Conservation (phyloP, 2,888 invertebrate genomes). For the Drosophila neotestacea region DNA sequence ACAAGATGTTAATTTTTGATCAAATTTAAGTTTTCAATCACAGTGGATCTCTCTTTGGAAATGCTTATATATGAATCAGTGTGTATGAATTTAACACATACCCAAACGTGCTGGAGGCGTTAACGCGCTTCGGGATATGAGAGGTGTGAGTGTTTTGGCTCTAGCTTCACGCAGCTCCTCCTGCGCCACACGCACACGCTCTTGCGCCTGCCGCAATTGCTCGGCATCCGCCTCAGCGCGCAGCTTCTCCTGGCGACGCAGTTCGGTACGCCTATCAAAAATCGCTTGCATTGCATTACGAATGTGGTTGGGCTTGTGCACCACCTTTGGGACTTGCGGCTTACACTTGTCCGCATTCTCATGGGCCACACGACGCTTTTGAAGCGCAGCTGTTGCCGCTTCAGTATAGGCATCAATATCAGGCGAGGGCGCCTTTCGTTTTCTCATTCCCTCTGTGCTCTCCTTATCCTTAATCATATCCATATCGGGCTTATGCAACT, state of each 20-base stretch:
- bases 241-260: slow-evolving; percentile 74
- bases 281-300: slow-evolving; percentile 87
- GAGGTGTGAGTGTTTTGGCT: slow-evolving; percentile 76
- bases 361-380: slow-evolving; percentile 91
- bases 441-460: slow-evolving; percentile 41
- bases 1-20: too few species aligned
- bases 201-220: slow-evolving; percentile 82
- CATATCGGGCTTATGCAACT: slow-evolving; percentile 77
- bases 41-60: too few species aligned
- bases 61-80: neutral
- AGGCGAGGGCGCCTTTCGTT: slow-evolving; percentile 69
- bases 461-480: slow-evolving; percentile 60
- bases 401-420: slow-evolving; percentile 85
- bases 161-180: slow-evolving; percentile 70
- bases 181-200: slow-evolving; percentile 80
- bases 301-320: slow-evolving; percentile 86
- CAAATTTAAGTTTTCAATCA: too few species aligned
- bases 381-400: slow-evolving; percentile 72
- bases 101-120: slow-evolving; percentile 72
- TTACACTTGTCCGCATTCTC: slow-evolving; percentile 86
- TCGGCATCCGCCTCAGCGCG: slow-evolving; percentile 74
- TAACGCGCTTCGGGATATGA: slow-evolving; percentile 79
- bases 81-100: slow-evolving; percentile 12
- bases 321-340: slow-evolving; percentile 83
- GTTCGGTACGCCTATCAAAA: slow-evolving; percentile 80